Conservation (phyloP, 2,888 invertebrate species). For the Tinea trinotella region DNA sequence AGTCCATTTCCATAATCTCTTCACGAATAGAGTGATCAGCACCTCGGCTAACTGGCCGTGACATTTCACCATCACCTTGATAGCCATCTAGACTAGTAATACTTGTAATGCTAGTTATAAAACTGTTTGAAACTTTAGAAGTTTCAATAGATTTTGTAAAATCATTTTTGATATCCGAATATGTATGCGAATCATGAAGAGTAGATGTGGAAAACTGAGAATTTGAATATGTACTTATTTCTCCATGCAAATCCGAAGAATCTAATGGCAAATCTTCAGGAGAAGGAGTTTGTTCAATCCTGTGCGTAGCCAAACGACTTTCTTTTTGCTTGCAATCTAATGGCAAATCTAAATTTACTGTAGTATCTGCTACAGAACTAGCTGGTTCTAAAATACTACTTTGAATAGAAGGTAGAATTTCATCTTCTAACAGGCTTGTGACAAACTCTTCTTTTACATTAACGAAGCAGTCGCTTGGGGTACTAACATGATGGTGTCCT, state of each 20-base stretch:
- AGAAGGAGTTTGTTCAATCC: slow-evolving; percentile 86
- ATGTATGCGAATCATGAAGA: slow-evolving; percentile 69
- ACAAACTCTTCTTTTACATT: slow-evolving; percentile 37
- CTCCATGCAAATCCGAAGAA: slow-evolving; percentile 76
- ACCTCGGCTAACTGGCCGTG: slow-evolving; percentile 86
- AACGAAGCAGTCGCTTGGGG: background rate
- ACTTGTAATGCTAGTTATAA: slow-evolving; percentile 90
- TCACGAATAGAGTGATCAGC: slow-evolving; percentile 79
- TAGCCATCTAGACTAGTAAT: slow-evolving; percentile 94
- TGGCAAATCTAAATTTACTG: slow-evolving; percentile 69
- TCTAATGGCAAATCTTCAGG: slow-evolving; percentile 89
- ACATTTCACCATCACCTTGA: slow-evolving; percentile 93
- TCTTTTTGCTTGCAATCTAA: slow-evolving; percentile 60
- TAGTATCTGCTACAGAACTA: slow-evolving; percentile 66
- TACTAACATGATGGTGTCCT: background rate
- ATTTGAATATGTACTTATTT: slow-evolving; percentile 62
- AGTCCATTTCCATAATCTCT: slow-evolving; percentile 68
- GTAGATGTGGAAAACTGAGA: slow-evolving; percentile 64
- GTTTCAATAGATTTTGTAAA: slow-evolving; percentile 74
- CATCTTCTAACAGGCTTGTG: slow-evolving; percentile 65
- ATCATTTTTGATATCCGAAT: slow-evolving; percentile 72
- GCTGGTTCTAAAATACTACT: slow-evolving; percentile 74
- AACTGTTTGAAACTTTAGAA: slow-evolving; percentile 80
- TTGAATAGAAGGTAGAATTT: slow-evolving; percentile 74
- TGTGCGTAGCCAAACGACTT: slow-evolving; percentile 42